Conservation (phyloP, 2,797 vertebrate species). For the Chromis chromis region DNA sequence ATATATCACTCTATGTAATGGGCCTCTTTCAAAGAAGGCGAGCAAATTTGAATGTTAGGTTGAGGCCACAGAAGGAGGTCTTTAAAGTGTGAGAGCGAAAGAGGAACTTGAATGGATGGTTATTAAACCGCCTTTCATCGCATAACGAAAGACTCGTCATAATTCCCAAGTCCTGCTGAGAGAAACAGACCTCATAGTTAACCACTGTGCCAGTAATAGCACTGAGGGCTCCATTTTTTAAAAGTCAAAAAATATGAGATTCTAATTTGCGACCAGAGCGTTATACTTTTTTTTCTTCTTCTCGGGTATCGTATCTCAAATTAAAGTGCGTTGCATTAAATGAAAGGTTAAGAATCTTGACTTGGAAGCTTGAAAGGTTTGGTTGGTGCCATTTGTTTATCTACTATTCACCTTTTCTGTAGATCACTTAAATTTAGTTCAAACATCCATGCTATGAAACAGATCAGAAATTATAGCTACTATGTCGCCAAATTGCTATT, state of each 20-base stretch:
- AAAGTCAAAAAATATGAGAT: slow-evolving; percentile 33
- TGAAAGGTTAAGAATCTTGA: neutral
- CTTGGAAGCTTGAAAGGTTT: neutral
- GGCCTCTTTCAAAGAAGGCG: slow-evolving; percentile 49
- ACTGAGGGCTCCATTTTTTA: slow-evolving; percentile 5
- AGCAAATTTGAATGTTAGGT: slow-evolving; percentile 54
- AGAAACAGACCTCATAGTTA: slow-evolving; percentile 39
- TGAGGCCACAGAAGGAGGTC: slow-evolving; percentile 52
- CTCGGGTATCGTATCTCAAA: neutral
- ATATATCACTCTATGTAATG: slow-evolving; percentile 47
- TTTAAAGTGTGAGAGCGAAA: slow-evolving; percentile 49
- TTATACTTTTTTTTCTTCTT: neutral
- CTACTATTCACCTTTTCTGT: neutral
- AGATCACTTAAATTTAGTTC: neutral
- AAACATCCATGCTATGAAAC: neutral
- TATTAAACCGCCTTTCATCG: slow-evolving; percentile 60
- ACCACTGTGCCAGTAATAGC: slow-evolving; percentile 13
- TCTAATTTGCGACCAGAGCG: neutral
- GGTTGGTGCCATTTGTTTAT: neutral
- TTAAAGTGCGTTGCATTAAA: neutral
- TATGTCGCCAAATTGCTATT: neutral
- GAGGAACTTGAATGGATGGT: slow-evolving; percentile 55
- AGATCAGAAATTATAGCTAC: neutral
- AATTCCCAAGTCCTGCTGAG: slow-evolving; percentile 44
- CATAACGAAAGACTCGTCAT: slow-evolving; percentile 49